These are phyloP conservation scores for Solenopsis fugax DNA, from an alignment of 1,140 invertebrate genomes.

Conservation along the genomic window DNA sequence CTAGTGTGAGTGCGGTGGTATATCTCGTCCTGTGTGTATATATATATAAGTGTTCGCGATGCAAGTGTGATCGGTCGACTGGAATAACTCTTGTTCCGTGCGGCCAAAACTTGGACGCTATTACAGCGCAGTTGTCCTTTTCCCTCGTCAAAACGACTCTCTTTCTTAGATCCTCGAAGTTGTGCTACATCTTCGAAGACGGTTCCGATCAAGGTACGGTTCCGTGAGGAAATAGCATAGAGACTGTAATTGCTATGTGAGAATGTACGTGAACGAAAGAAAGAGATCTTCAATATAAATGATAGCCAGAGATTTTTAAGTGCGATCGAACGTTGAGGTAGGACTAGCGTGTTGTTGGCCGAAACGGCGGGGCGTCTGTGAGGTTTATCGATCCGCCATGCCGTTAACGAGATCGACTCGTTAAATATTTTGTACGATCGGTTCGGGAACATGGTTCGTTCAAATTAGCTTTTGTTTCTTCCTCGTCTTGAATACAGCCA, in stretches of 20 bases:
- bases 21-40: conserved; percentile 38
- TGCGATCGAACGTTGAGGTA: conserved; percentile 60
- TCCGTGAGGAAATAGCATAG: conserved; percentile 41
- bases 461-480: neutral
- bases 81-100: conserved; percentile 5
- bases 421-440: conserved; percentile 58
- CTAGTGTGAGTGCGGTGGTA: conserved; percentile 83
- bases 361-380: conserved; percentile 42
- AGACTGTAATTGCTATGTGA: conserved; percentile 59
- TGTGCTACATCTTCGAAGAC: conserved; percentile 31
- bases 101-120: conserved; percentile 33
- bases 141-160: conserved; percentile 27
- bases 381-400: conserved; percentile 60
- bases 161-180: conserved; percentile 9
- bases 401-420: conserved; percentile 50
- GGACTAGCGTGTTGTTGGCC: conserved; percentile 70
- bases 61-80: conserved; percentile 3
- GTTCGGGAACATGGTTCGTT: conserved; percentile 62
- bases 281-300: conserved; percentile 31
- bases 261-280: conserved; percentile 53
- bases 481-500: neutral
- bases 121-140: conserved; percentile 10
- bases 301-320: conserved; percentile 62
- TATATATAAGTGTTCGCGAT: conserved; percentile 68
- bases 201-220: neutral